These are phyloP conservation scores for Dermatophagoides farinae DNA, from an alignment of 1,140 invertebrate species.

Conservation along the genomic window DNA sequence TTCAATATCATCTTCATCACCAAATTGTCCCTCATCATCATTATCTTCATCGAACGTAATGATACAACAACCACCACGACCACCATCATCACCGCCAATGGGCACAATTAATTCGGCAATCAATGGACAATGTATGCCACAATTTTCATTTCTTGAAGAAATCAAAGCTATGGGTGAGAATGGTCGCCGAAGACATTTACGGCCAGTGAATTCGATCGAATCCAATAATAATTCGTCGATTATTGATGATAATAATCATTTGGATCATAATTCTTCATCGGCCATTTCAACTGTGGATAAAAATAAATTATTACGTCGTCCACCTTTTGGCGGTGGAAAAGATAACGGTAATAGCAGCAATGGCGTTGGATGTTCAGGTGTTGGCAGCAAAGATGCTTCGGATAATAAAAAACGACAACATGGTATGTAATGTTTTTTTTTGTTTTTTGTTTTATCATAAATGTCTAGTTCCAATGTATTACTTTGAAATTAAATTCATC, in stretches of 20 bases:
- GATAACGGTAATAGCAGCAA: not conserved
- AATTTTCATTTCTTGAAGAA: constrained; percentile 6
- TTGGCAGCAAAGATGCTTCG: not conserved
- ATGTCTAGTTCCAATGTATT: not conserved
- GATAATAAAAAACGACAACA: not conserved
- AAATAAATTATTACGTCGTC: constrained; percentile 1
- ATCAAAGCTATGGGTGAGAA: constrained; percentile 7
- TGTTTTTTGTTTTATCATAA: not conserved
- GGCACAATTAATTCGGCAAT: no score
- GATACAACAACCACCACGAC: not conserved
- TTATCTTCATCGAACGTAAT: not conserved
- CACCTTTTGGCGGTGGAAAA: not conserved
- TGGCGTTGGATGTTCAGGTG: not conserved
- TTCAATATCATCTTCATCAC: not conserved
- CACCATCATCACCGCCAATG: no score
- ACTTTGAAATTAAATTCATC: not conserved
- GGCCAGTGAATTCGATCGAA: constrained; percentile 4
- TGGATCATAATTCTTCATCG: not conserved
- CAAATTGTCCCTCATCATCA: not conserved
- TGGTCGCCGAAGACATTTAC: not conserved
- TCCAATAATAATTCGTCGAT: not conserved
- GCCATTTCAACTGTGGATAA: not conserved
- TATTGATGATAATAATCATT: not conserved
- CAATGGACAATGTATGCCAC: not conserved
- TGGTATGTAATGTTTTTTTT: not conserved